Evolutionary conservation across 2,888 invertebrate genomes (phyloP).

Genomic region (Monopis laevigella): DNA sequence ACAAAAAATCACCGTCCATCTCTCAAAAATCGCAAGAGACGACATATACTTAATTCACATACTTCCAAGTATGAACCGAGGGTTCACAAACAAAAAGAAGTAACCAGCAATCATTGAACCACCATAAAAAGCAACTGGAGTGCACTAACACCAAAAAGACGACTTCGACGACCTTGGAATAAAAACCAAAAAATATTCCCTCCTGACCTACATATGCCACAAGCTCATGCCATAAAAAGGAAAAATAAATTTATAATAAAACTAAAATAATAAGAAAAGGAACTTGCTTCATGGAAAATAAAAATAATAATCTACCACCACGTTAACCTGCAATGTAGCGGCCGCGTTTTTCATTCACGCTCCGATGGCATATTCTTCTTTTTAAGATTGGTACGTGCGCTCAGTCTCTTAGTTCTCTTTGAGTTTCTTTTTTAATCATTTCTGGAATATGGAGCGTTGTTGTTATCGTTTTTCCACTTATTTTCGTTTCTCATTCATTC

Average conservation of each 20-base stretch:
- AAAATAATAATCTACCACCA: slow-evolving; percentile 64
- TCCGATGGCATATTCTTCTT: slow-evolving; percentile 59
- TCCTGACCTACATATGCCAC: slow-evolving; percentile 61
- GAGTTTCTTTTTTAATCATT: slow-evolving; percentile 62
- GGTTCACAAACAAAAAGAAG: no score
- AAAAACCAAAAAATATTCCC: slow-evolving; percentile 52
- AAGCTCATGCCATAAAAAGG: slow-evolving; percentile 44
- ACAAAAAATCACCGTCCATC: no score
- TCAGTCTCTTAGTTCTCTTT: no score
- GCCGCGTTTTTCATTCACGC: slow-evolving; percentile 51
- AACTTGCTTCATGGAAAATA: slow-evolving; percentile 42
- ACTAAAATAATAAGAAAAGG: slow-evolving; percentile 53
- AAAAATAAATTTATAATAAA: slow-evolving; percentile 53
- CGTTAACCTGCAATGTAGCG: slow-evolving; percentile 4
- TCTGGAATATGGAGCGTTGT: slow-evolving; percentile 64
- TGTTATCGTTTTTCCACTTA: slow-evolving; percentile 60
- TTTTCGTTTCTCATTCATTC: slow-evolving; percentile 27
- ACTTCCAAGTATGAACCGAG: no score
- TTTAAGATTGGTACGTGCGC: slow-evolving; percentile 30
- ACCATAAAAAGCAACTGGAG: no score
- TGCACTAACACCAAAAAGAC: slow-evolving; percentile 1
- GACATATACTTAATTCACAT: no score
- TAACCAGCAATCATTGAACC: no score
- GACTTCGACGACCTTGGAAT: slow-evolving; percentile 43
- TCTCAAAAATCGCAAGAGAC: no score